phyloP scores from a whole-genome alignment of 2,888 invertebrate species.

The Trisateles emortualis region DNA sequence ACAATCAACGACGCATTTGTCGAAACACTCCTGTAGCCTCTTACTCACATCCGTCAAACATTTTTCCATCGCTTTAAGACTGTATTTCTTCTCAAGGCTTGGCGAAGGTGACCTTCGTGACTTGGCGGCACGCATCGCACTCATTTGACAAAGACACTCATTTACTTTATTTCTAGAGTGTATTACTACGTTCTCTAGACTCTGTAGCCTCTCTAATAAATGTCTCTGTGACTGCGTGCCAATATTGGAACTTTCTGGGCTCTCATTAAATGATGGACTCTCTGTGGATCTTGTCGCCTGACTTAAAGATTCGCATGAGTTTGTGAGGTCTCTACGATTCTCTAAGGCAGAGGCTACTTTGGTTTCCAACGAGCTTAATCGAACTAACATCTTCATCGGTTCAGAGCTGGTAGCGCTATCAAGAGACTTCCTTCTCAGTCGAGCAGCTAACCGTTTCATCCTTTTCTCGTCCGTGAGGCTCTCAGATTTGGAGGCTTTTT shows the following conservation, averaged over 20 bases:
- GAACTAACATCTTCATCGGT: slow-evolving; percentile 92
- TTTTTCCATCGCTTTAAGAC: slow-evolving; percentile 88
- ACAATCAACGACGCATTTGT: slow-evolving; percentile 86
- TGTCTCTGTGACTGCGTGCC: slow-evolving; percentile 85
- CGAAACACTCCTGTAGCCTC: slow-evolving; percentile 87
- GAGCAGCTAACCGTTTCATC: slow-evolving; percentile 83
- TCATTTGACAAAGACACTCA: slow-evolving; percentile 89
- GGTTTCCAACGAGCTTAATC: slow-evolving; percentile 92
- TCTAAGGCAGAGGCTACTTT: slow-evolving; percentile 89
- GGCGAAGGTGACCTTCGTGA: slow-evolving; percentile 89
- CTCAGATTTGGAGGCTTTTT: slow-evolving; percentile 83
- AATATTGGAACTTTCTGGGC: slow-evolving; percentile 66
- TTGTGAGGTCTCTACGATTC: slow-evolving; percentile 77
- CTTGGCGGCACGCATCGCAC: slow-evolving; percentile 87
- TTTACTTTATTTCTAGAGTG: slow-evolving; percentile 89
- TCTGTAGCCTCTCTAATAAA: slow-evolving; percentile 86
- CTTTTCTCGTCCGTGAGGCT: slow-evolving; percentile 80
- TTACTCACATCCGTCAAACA: slow-evolving; percentile 88
- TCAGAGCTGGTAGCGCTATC: slow-evolving; percentile 93
- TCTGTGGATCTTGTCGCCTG: slow-evolving; percentile 74
- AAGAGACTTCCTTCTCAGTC: slow-evolving; percentile 91
- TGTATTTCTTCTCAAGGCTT: slow-evolving; percentile 88
- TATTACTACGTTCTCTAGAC: slow-evolving; percentile 88
- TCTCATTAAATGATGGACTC: slow-evolving; percentile 66
- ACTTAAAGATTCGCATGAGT: slow-evolving; percentile 87